Base-by-base conservation (phyloP, 2,113 vertebrate genomes). In the Bungarus multicinctus region DNA sequence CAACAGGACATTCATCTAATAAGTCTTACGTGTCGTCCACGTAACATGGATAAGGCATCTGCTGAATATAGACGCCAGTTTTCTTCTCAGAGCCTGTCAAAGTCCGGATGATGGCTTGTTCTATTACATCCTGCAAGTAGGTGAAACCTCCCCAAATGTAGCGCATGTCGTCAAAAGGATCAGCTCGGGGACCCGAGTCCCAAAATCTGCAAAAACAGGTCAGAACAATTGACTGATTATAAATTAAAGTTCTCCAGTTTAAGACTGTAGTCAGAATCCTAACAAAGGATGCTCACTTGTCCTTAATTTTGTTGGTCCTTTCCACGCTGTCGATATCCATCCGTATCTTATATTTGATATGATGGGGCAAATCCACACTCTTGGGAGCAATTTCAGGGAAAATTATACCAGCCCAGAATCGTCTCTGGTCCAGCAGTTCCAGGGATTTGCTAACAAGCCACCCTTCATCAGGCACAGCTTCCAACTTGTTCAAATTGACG, bases 301-400 rank as follows among this genome's bases (percentile, higher is more conserved):
- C 99, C 97, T 99, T 99, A 96, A 99, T 99, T 97, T 99, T 99
- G 93, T 99, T 99, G 52, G 99, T 99, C 95, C 99, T 98, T 96
- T 99, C 99, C 93, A 99, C 99, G 0, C 99, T 99, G 97, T 99
- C 99, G 2, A 99, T 99, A 96, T 99, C 99, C 99, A 99, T 99
- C 87, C 99, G 98, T 96, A 99, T 99, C 97, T 99, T 99, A 97
- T 99, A 99, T 95, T 98, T 98, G 92, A 99, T 97, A 0, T 99
- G 98, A 0, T 96, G 95, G 27, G 99, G 99, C 16, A 99, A 97
- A 60, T 98, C 98, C 0, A 96, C 95, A 53, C 98, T 98, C 88
- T 97, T 98, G 1, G 98, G 95, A 4, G 96, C 85, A 2, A 99
- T 50, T 92, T 98, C 98, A 0, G 98, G 97, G 95, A 99, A 99